Base-by-base conservation (phyloP, 2,888 invertebrate genomes). In the Tetrapedia diversipes region DNA sequence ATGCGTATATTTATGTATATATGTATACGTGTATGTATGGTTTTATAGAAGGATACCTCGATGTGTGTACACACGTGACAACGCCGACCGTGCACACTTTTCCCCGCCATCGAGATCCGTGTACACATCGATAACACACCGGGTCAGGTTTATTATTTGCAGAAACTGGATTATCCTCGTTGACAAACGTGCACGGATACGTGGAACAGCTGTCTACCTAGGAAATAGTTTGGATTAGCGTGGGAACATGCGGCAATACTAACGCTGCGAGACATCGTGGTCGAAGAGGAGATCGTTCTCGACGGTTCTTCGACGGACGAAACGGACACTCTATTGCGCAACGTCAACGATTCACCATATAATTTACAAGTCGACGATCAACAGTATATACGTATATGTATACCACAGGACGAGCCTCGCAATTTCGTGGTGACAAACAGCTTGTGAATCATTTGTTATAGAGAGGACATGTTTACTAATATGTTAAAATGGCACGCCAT, bases 141-240 rank as follows among this genome's bases (percentile, higher is more conserved):
- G n/a, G 51, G 53, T 49, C 41, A 19, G 63, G 60, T 65, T 65
- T 65, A 76, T 81, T 69, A 76, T 76, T 76, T 63, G 70, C 68
- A 69, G 63, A 68, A 64, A 68, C 66, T 59, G 49, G 76, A 81
- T 81, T 81, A 81, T 69, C 72, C 64, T 39, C 54, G 53, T 69
- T 45, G 72, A 67, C 67, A 80, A n/a, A 66, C 71, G 67, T 57
- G 56, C 56, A 57, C 68, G 71, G 75, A 76, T 71, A 71, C 53
- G 69, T 71, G 70, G 63, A 70, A 66, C 63, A 41, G 45, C 66
- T 69, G 70, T 49, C 79, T 82, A 74, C 77, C 60, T 65, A 65
- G 67, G 45, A 61, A 49, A 77, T 72, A 82, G 68, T 80, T n/a
- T n/a, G 71, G 76, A 74, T 82, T 82, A 79, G 65, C 61, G 29